Evolutionary conservation across 37 sponge, comb jelly and placozoan genomes (phyloP).

Genomic region (Bolinopsis microptera): DNA sequence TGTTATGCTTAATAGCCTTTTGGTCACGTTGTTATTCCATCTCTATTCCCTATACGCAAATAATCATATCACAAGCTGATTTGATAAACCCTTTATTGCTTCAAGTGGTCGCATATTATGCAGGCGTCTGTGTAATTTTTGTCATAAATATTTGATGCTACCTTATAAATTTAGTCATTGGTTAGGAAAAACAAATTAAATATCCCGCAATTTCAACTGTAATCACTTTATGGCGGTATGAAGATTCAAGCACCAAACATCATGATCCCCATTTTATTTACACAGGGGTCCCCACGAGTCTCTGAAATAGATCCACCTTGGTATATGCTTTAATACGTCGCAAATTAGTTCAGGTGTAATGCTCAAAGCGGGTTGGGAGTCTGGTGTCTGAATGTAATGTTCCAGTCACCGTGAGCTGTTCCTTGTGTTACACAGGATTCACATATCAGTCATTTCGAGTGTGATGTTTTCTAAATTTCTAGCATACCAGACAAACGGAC

Average conservation of each 20-base stretch:
- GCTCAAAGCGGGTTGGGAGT: not conserved
- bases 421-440: not conserved
- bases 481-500: not conserved
- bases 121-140: not conserved
- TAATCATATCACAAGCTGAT: not conserved
- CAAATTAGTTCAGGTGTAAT: not conserved
- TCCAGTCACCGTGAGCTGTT: not conserved
- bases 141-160: not conserved
- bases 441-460: not conserved
- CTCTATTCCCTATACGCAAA: not conserved
- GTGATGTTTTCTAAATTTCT: not conserved
- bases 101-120: conserved; percentile 3
- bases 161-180: not conserved
- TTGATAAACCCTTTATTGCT: not conserved
- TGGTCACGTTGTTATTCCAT: no score
- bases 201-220: not conserved
- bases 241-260: not conserved
- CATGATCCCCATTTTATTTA: not conserved
- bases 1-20: no score
- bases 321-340: not conserved
- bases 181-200: not conserved
- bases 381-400: not conserved
- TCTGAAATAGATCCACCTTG: not conserved
- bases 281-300: not conserved
- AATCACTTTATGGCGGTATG: not conserved